Conservation (phyloP, 2,888 invertebrate species). For the Hydroisotoma schaefferi region DNA sequence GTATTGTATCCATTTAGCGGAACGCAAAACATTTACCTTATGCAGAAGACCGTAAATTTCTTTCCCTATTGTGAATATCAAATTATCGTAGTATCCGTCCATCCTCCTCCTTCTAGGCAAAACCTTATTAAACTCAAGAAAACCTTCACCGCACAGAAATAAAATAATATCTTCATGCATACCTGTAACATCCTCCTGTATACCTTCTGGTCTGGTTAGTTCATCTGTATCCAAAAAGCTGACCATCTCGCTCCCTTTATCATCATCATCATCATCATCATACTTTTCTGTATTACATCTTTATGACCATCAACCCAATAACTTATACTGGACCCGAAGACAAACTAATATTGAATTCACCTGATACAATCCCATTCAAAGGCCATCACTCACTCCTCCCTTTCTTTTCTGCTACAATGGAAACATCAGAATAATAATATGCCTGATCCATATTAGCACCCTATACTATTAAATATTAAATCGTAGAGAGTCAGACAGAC, state of each 20-base stretch:
- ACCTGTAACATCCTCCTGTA: neutral
- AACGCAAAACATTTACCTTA: slow-evolving; percentile 48
- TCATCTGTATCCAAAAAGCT: neutral
- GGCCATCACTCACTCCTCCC: too few relatives aligned
- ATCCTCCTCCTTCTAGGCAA: neutral
- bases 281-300: neutral
- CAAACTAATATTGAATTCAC: too few relatives aligned
- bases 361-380: too few relatives aligned
- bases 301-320: neutral
- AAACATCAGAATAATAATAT: neutral
- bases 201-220: neutral
- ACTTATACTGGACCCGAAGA: too few relatives aligned
- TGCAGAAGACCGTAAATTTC: slow-evolving; percentile 46
- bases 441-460: neutral
- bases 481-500: neutral
- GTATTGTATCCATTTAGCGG: slow-evolving; percentile 48
- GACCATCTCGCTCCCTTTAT: neutral
- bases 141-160: neutral
- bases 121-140: neutral
- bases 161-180: slow-evolving; percentile 2
- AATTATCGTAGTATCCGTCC: slow-evolving; percentile 38
- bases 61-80: slow-evolving; percentile 46
- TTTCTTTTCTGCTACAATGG: neutral
- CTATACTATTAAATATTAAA: neutral
- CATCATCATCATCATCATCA: neutral